Base-by-base conservation (phyloP, 92 coral and sea anemone species). In the Zoanthus solanderi region DNA sequence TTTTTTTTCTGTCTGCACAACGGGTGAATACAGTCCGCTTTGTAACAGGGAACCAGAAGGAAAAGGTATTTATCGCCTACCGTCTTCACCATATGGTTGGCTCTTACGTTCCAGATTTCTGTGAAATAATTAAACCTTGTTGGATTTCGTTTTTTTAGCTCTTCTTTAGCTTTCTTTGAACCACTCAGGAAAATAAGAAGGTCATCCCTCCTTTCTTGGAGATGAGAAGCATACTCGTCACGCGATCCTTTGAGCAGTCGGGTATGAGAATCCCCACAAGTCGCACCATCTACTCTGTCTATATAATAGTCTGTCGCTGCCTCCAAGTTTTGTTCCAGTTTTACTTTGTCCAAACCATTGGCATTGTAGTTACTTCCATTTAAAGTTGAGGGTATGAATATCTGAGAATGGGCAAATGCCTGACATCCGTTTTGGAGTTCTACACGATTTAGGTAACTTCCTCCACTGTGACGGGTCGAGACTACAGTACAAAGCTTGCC, bases 361-460 rank as follows among this genome's bases (percentile, higher is more conserved):
- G 88, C 79, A 71, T 71, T 46, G 68, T 52, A 84, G 71, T 84
- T 84, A 46, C 79, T 69, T 4, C 90, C 86, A 18, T 76, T 65
- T 47, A 78, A 50, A 0, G 90, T 78, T 6, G 90, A 87, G 17
- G 90, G 90, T 48, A 87, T 87, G n/a, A 78, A 79, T 17, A 78
- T 83, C 76, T 87, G 71, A 74, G 72, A 60, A 69, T 63, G 84
- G 31, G 90, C 90, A 13, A 77, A 45, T 5, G 90, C 90, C 29
- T 75, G 69, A 53, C 84, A 77, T 12, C 78, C 90, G 32, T 87
- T 87, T 66, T 46, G 58, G 4, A 78, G 29, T 52, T 77, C 90
- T 18, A 87, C 90, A 5, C 63, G 76, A 42, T 87, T 87, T 8
- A 87, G 63, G 54, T 67, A 87, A 18, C 52, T 46, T n/a, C 84